A percentile compares a stretch with the other conserved stretches of the same genome.
Conservation (phyloP, 1,140 invertebrate genomes). For the Myzus persicae region DNA sequence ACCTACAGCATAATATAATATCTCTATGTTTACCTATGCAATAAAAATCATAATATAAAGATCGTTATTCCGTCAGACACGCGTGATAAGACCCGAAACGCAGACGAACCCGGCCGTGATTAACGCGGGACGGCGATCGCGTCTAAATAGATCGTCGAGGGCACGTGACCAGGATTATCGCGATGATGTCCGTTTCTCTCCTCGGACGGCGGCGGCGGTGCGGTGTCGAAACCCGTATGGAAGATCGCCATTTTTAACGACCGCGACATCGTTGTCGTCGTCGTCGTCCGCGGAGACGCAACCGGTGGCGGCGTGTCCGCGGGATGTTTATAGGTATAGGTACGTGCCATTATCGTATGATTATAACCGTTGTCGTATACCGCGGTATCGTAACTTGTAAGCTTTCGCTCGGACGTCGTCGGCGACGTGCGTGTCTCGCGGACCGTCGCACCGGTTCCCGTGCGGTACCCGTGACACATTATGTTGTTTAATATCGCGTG, state of each 20-base stretch:
- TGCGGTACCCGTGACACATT: neutral
- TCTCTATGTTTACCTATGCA: too few relatives aligned
- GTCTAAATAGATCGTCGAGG: neutral
- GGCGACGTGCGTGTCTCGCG: neutral
- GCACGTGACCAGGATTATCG: neutral
- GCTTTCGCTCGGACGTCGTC: neutral
- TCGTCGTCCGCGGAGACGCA: neutral
- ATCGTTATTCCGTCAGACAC: neutral
- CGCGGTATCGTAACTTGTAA: neutral
- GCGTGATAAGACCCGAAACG: neutral
- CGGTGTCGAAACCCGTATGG: neutral
- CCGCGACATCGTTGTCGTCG: neutral
- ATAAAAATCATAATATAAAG: too few relatives aligned
- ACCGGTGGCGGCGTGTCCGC: neutral
- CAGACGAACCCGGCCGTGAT: neutral
- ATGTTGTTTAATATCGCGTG: neutral
- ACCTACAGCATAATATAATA: too few relatives aligned
- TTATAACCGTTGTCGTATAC: neutral
- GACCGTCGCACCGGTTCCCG: neutral
- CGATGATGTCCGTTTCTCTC: neutral
- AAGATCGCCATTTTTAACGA: conserved; percentile 18
- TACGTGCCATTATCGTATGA: neutral
- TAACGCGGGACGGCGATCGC: neutral
- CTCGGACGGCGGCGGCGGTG: too few relatives aligned
- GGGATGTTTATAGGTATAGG: neutral